phyloP scores from a whole-genome alignment of 2,888 invertebrate genomes.

The Atethmia centrago region DNA sequence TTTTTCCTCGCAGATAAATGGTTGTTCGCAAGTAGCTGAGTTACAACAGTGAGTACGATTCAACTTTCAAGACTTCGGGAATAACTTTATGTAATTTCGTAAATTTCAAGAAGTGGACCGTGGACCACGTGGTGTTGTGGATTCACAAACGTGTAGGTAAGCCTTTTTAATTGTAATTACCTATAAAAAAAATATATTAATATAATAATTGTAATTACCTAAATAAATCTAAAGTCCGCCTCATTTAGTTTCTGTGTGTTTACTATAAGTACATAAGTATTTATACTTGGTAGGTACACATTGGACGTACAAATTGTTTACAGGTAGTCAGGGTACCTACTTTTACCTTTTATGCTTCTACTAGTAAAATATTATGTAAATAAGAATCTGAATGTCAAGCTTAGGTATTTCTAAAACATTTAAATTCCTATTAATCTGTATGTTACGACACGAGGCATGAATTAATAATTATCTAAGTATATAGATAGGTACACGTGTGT shows the following conservation, averaged over 20 bases:
- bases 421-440: background rate
- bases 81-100: slow-evolving; percentile 65
- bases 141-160: slow-evolving; percentile 1
- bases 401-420: background rate
- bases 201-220: too few species aligned
- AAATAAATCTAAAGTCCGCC: background rate
- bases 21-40: slow-evolving; percentile 74
- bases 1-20: slow-evolving; percentile 75
- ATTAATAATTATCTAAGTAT: background rate
- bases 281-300: background rate
- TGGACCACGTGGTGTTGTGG: slow-evolving; percentile 21
- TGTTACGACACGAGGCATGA: background rate
- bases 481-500: background rate
- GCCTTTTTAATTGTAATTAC: background rate
- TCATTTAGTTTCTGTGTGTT: too few species aligned
- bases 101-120: slow-evolving; percentile 49
- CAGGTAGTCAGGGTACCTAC: background rate
- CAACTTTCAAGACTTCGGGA: slow-evolving; percentile 68
- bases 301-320: too few species aligned
- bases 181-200: too few species aligned
- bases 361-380: background rate
- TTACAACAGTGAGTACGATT: slow-evolving; percentile 68
- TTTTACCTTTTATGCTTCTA: too few species aligned
- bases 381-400: background rate
- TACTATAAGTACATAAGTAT: background rate